Percentiles rank a stretch among this genome's conserved stretches.
Conservation (phyloP, 2,888 invertebrate species). For the Cistogaster globosa region DNA sequence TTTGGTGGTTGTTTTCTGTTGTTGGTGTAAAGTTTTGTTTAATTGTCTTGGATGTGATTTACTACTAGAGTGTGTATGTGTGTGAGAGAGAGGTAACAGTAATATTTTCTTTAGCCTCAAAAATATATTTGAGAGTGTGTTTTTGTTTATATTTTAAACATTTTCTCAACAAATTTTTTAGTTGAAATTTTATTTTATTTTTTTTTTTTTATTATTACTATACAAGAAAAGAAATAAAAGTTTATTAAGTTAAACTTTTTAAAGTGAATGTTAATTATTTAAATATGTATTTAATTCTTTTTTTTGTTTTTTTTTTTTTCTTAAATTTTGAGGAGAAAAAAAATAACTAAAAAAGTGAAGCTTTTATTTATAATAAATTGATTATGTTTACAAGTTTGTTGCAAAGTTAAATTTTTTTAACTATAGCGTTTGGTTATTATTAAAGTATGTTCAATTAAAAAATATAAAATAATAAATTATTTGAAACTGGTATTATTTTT, state of each 20-base stretch:
- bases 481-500: neutral
- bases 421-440: slow-evolving; percentile 1
- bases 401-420: slow-evolving; percentile 39
- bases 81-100: slow-evolving; percentile 41
- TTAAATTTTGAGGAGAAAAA: slow-evolving; percentile 25
- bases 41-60: slow-evolving; percentile 52
- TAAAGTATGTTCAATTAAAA: neutral
- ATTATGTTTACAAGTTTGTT: slow-evolving; percentile 22
- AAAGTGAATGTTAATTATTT: slow-evolving; percentile 30
- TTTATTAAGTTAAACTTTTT: slow-evolving; percentile 6
- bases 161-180: slow-evolving; percentile 31
- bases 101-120: slow-evolving; percentile 47
- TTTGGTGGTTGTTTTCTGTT: slow-evolving; percentile 59
- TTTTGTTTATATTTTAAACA: slow-evolving; percentile 28
- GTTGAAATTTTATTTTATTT: neutral
- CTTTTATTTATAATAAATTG: slow-evolving; percentile 43
- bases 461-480: neutral
- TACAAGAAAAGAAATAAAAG: slow-evolving; percentile 39
- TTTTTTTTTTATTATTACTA: slow-evolving; percentile 14
- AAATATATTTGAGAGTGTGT: slow-evolving; percentile 40
- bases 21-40: slow-evolving; percentile 37
- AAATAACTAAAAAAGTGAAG: slow-evolving; percentile 53
- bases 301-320: slow-evolving; percentile 4
- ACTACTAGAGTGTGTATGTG: slow-evolving; percentile 33
- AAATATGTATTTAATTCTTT: slow-evolving; percentile 18